Percentiles rank a stretch among this genome's conserved stretches.
phyloP scores from a whole-genome alignment of 1,140 invertebrate species.

The Drosophila lacteicornis region DNA sequence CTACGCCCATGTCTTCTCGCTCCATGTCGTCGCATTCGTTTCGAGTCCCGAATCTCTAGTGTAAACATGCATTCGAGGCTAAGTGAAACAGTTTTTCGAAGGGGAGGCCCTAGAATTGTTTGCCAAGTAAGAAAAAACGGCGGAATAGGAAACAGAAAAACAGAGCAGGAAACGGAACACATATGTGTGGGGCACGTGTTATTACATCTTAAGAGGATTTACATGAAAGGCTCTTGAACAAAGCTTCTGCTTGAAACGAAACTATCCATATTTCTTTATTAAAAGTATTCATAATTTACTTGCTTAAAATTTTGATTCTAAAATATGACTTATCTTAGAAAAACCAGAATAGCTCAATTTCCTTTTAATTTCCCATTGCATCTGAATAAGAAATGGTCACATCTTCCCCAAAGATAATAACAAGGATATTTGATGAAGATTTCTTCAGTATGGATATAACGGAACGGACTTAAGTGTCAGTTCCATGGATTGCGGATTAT shows the following conservation, averaged over 20 bases:
- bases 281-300: too few relatives aligned
- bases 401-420: too few relatives aligned
- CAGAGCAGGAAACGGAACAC: background rate
- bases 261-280: too few relatives aligned
- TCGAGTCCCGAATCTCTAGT: constrained; percentile 38
- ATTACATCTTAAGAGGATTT: constrained; percentile 63
- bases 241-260: background rate
- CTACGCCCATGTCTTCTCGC: constrained; percentile 34
- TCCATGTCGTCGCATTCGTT: constrained; percentile 30
- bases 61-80: constrained; percentile 60
- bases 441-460: background rate
- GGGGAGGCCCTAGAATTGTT: constrained; percentile 35
- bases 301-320: too few relatives aligned
- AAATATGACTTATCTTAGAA: background rate
- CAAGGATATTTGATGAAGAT: background rate
- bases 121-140: constrained; percentile 27
- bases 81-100: constrained; percentile 43
- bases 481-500: constrained; percentile 35
- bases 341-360: background rate
- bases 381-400: background rate
- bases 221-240: constrained; percentile 5
- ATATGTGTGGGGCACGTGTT: constrained; percentile 47
- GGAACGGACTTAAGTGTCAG: background rate
- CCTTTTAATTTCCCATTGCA: background rate
- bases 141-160: constrained; percentile 8